A percentile compares a stretch with the other conserved stretches of the same genome.
phyloP scores from a whole-genome alignment of 2,797 vertebrate genomes.

The Takifugu ocellatus region DNA sequence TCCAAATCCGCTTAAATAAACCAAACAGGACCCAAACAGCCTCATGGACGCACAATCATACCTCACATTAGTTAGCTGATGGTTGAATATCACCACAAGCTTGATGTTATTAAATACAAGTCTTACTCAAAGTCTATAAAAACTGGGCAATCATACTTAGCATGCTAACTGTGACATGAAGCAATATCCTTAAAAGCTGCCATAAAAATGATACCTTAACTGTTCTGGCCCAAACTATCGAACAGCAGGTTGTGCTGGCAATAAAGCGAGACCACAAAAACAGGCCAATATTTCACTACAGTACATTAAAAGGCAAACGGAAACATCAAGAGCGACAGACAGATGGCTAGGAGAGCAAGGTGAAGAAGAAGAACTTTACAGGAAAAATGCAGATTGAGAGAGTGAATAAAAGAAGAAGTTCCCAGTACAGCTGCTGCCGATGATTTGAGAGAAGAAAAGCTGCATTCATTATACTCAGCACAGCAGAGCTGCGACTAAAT shows the following conservation, averaged over 20 bases:
- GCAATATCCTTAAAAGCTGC: constrained; percentile 50
- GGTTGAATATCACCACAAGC: constrained; percentile 16
- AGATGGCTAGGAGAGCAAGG: background rate
- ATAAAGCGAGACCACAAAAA: constrained; percentile 39
- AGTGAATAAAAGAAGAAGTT: constrained; percentile 10
- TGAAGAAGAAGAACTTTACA: background rate
- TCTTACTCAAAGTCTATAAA: constrained; percentile 42
- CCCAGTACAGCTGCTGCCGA: constrained; percentile 27
- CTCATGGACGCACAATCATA: background rate
- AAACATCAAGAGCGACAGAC: constrained; percentile 23
- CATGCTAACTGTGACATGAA: constrained; percentile 26
- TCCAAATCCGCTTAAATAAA: too few relatives aligned
- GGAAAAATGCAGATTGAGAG: background rate
- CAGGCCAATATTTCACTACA: constrained; percentile 28
- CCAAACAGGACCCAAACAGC: too few relatives aligned
- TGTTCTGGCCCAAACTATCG: constrained; percentile 17
- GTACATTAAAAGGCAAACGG: constrained; percentile 32
- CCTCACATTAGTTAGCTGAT: background rate
- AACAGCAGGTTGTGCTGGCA: background rate
- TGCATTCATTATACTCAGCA: too few relatives aligned
- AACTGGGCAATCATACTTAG: constrained; percentile 33
- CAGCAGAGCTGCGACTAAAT: background rate
- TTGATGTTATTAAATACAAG: constrained; percentile 26
- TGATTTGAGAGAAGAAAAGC: background rate
- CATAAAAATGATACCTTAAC: constrained; percentile 28